These are phyloP conservation scores for Enteromius argenteus DNA, from an alignment of 2,797 vertebrate genomes.

Conservation along the genomic window DNA sequence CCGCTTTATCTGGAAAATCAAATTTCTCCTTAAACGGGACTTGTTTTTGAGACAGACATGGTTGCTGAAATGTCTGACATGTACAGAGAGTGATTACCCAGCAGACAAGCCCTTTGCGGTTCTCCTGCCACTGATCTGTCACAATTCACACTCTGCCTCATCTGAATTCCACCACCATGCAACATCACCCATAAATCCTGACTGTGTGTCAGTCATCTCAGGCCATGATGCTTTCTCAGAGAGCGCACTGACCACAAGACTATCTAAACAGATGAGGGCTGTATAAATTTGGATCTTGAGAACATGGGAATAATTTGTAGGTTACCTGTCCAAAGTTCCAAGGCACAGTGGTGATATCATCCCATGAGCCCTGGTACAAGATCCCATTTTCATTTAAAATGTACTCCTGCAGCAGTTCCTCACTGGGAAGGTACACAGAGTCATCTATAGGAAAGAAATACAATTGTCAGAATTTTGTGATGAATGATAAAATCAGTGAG, in stretches of 20 bases:
- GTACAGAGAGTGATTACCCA: conserved; percentile 58
- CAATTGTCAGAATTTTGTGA: neutral
- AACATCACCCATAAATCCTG: conserved; percentile 45
- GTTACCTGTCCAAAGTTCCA: conserved; percentile 91
- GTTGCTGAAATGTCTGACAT: conserved; percentile 69
- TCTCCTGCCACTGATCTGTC: conserved; percentile 64
- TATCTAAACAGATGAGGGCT: conserved; percentile 16
- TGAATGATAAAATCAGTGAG: neutral
- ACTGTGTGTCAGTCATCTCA: conserved; percentile 35
- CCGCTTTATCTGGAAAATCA: neutral
- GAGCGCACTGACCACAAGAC: conserved; percentile 22
- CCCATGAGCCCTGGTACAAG: conserved; percentile 81
- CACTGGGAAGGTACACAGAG: conserved; percentile 82
- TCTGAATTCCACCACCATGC: conserved; percentile 53
- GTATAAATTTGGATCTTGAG: neutral
- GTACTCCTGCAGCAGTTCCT: conserved; percentile 84
- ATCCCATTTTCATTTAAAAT: conserved; percentile 87
- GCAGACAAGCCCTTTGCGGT: conserved; percentile 49
- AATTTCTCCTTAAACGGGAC: neutral
- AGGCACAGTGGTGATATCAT: conserved; percentile 74
- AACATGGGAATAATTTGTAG: conserved; percentile 13
- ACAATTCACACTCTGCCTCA: conserved; percentile 67
- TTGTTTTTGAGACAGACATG: conserved; percentile 74
- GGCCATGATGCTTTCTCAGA: conserved; percentile 29
- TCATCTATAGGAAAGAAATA: conserved; percentile 76